phyloP scores from a whole-genome alignment of 2,113 vertebrate genomes.

The Sterna hirundo region DNA sequence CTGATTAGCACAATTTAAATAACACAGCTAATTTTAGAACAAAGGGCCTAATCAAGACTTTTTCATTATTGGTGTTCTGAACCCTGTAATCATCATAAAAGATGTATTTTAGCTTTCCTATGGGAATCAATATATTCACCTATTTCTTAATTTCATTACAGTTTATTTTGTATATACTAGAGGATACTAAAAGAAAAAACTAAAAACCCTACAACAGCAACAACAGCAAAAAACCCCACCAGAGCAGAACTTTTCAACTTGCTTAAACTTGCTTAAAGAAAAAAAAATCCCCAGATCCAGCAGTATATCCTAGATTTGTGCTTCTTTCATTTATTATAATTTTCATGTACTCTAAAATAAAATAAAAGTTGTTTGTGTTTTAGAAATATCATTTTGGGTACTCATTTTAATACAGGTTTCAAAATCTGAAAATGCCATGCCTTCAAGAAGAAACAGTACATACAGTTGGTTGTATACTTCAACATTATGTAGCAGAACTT shows the following conservation, averaged over 20 bases:
- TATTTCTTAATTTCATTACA: background rate
- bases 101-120: background rate
- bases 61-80: background rate
- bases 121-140: background rate
- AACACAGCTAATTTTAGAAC: background rate
- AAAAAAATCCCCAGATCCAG: background rate
- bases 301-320: background rate
- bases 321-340: background rate
- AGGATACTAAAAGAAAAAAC: background rate
- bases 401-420: slow-evolving; percentile 74
- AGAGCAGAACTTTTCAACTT: background rate
- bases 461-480: slow-evolving; percentile 73
- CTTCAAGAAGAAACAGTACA: slow-evolving; percentile 71
- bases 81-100: background rate
- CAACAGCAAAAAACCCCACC: background rate
- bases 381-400: background rate
- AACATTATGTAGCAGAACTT: slow-evolving; percentile 78
- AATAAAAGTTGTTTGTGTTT: background rate
- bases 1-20: background rate
- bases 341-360: background rate
- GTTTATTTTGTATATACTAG: background rate
- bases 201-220: background rate
- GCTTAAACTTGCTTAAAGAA: background rate
- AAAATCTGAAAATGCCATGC: slow-evolving; percentile 82
- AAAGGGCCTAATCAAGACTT: background rate